These are phyloP conservation scores for Muscicapa comitata DNA, from an alignment of 2,797 vertebrate genomes.

Conservation along the genomic window DNA sequence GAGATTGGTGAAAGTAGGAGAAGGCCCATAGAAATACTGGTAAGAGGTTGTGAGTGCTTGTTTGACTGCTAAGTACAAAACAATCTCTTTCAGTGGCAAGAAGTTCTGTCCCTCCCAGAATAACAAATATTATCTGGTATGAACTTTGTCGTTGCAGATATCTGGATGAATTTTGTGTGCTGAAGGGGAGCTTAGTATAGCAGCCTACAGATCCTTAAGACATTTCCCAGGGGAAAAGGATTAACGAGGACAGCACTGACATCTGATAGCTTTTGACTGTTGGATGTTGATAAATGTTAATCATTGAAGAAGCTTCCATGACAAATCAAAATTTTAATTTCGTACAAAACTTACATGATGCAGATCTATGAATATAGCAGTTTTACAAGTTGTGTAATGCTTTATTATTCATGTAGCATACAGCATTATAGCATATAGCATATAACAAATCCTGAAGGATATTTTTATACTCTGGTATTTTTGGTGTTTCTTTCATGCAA, in stretches of 20 bases:
- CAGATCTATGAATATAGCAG: neutral
- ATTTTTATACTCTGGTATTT: neutral
- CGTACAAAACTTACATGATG: neutral
- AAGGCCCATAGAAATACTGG: neutral
- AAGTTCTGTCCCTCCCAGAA: neutral
- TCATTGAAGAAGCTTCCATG: neutral
- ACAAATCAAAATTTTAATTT: neutral
- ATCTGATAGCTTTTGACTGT: constrained; percentile 45
- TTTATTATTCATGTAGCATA: neutral
- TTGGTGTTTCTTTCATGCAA: neutral
- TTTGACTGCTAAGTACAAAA: neutral
- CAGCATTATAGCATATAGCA: neutral
- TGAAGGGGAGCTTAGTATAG: constrained; percentile 5
- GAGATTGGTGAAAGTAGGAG: neutral
- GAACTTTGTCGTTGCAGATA: constrained; percentile 6
- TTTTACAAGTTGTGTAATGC: neutral
- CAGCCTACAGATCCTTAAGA: constrained; percentile 2
- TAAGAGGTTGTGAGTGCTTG: neutral
- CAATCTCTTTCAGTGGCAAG: neutral
- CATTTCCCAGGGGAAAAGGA: neutral
- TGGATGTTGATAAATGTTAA: constrained; percentile 19
- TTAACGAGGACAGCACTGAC: neutral
- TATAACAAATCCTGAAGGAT: neutral
- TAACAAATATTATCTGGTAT: neutral
- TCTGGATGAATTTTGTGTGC: neutral